phyloP scores from a whole-genome alignment of 2,888 invertebrate genomes.

The Lomographa bimaculata region DNA sequence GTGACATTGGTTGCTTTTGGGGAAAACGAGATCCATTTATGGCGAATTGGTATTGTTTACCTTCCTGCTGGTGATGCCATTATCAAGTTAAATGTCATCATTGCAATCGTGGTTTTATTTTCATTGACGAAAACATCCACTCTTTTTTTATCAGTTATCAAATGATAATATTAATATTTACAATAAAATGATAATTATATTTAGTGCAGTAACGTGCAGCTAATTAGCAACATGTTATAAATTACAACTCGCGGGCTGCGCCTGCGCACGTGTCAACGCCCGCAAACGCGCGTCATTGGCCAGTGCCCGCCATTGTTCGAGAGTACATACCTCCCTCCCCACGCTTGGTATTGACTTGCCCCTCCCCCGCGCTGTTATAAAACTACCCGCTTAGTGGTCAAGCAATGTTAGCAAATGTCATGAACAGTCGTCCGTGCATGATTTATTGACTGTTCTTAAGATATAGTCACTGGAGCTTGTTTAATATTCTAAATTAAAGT shows the following conservation, averaged over 20 bases:
- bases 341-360: slow-evolving; percentile 20
- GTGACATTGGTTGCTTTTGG: slow-evolving; percentile 1
- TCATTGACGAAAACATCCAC: too few species aligned
- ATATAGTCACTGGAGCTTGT: too few species aligned
- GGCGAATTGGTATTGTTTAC: too few species aligned
- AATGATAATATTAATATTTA: too few species aligned
- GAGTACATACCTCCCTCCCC: slow-evolving; percentile 33
- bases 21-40: not conserved
- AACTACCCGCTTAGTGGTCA: slow-evolving; percentile 23
- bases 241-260: slow-evolving; percentile 38
- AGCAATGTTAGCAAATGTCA: too few species aligned
- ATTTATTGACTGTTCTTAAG: too few species aligned
- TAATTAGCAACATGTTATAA: slow-evolving; percentile 27
- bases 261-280: slow-evolving; percentile 75
- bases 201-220: slow-evolving; percentile 6
- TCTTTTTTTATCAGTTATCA: too few species aligned
- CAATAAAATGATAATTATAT: slow-evolving; percentile 7
- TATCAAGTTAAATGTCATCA: not conserved
- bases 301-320: slow-evolving; percentile 63
- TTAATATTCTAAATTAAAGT: too few species aligned
- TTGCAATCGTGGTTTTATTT: too few species aligned
- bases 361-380: slow-evolving; percentile 28
- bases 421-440: too few species aligned
- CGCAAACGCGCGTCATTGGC: slow-evolving; percentile 74
- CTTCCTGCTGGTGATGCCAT: too few species aligned